Conservation (phyloP, 2,113 vertebrate species). For the Pomatostomus ruficeps region DNA sequence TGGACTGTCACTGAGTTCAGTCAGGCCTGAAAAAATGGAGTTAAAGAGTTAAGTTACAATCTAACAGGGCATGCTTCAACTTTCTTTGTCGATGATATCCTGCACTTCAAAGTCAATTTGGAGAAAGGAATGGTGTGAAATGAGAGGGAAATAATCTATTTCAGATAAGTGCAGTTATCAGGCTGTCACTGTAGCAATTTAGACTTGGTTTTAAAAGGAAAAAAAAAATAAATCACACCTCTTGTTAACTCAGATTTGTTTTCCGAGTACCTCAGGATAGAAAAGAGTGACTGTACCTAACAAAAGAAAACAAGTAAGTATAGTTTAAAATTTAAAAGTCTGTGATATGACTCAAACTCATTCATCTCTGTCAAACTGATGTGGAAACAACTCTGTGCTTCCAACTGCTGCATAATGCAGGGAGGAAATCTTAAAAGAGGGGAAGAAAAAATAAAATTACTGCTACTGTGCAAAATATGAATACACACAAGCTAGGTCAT, state of each 20-base stretch:
- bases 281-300: background rate
- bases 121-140: conserved; percentile 18
- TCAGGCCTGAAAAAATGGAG: conserved; percentile 82
- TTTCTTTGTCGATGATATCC: conserved; percentile 20
- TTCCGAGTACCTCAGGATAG: background rate
- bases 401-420: background rate
- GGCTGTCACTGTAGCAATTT: conserved; percentile 1
- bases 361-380: background rate
- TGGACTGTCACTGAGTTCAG: conserved; percentile 93
- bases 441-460: background rate
- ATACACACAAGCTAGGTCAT: background rate
- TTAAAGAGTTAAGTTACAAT: conserved; percentile 55
- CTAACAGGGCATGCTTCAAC: conserved; percentile 48
- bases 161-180: conserved; percentile 15
- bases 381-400: background rate
- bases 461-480: background rate
- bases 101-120: conserved; percentile 14
- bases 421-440: background rate
- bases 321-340: background rate
- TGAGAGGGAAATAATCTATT: background rate
- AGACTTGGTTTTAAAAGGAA: background rate
- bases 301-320: background rate
- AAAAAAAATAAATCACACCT: background rate
- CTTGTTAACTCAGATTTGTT: conserved; percentile 33
- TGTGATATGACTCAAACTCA: background rate